Base-by-base conservation (phyloP, 2,888 invertebrate species). In the Pycnomerus fuliginosus region DNA sequence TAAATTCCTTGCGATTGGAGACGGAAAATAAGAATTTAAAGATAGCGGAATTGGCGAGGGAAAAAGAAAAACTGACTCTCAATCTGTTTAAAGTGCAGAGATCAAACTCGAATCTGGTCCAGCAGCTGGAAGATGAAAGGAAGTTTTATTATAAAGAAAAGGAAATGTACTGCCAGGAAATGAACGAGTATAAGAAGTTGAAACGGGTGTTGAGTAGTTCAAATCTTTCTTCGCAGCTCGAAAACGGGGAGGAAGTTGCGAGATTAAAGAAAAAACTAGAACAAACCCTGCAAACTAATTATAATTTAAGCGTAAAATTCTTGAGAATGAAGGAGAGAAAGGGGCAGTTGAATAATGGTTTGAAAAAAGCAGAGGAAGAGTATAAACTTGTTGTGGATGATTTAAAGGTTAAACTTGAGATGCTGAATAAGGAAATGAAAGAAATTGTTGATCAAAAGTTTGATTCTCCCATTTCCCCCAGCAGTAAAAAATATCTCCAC, bases 51-150 rank as follows among this genome's bases (percentile, higher is more conserved):
- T 52, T 76, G 39, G 71, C 72, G 10, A 68, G 74, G 27, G 78
- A 79, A 52, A 79, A 78, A 55, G 76, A 78, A 56, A 75, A 75
- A 58, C 53, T 79, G 14, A 65, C 69, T 7, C 53, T 70, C 8
- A 77, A 78, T 57, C 59, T 79, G 22, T 72, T 75, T 53, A 74
- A 71, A 53, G 71, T 74, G 29, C 74, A 73, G 58, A 66, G 76
- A 54, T 73, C 71, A 3, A 76, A 74, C 44, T 68, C 67, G 50
- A 74, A 69, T 56, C 57, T 80, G 44, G 70, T 73, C 50, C 75
- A 78, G 64, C 78, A 80, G 62, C 62, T 80, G 48, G 71, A 75
- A 47, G 76, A 79, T 50, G 79, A 80, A 65, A 71, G 78, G 59
- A 71, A 71, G 44, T 76, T 74, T 56, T 76, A 78, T 60, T 74